phyloP scores from a whole-genome alignment of 1,140 invertebrate species.

The Littorina saxatilis region DNA sequence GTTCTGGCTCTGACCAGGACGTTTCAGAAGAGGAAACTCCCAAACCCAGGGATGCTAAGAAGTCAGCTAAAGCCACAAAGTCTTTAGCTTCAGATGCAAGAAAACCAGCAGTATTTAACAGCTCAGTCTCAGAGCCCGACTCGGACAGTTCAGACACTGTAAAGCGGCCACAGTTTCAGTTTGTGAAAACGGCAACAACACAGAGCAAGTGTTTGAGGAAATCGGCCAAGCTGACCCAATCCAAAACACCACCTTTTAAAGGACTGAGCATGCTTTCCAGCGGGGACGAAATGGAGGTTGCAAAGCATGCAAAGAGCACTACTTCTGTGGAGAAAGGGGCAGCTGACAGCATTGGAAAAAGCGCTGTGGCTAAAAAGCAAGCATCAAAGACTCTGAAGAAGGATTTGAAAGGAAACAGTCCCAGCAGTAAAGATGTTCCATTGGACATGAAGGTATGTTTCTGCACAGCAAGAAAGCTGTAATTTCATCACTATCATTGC shows the following conservation, averaged over 20 bases:
- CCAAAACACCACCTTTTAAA: conserved; percentile 35
- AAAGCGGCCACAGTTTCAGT: not conserved
- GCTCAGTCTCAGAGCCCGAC: conserved; percentile 26
- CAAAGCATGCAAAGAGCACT: not conserved
- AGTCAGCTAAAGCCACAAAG: too few relatives aligned
- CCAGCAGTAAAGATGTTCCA: too few relatives aligned
- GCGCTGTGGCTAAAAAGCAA: not conserved
- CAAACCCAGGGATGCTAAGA: too few relatives aligned
- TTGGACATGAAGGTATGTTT: too few relatives aligned
- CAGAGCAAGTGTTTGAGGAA: not conserved
- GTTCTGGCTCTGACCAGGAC: conserved; percentile 34
- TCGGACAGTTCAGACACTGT: not conserved
- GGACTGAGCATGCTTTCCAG: conserved; percentile 27
- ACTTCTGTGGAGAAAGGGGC: not conserved
- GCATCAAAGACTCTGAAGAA: not conserved
- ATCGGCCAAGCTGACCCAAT: not conserved
- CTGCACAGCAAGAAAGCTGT: too few relatives aligned
- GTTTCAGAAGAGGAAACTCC: too few relatives aligned
- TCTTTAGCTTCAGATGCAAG: too few relatives aligned
- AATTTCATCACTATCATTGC: too few relatives aligned
- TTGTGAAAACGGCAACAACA: not conserved
- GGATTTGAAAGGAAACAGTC: too few relatives aligned
- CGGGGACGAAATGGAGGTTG: not conserved
- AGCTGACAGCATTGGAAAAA: not conserved
- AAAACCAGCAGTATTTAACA: not conserved